Evolutionary conservation across 2,888 invertebrate genomes (phyloP), one percentile per base, ranked within the genome.

Genomic region (Cantharis rustica): DNA sequence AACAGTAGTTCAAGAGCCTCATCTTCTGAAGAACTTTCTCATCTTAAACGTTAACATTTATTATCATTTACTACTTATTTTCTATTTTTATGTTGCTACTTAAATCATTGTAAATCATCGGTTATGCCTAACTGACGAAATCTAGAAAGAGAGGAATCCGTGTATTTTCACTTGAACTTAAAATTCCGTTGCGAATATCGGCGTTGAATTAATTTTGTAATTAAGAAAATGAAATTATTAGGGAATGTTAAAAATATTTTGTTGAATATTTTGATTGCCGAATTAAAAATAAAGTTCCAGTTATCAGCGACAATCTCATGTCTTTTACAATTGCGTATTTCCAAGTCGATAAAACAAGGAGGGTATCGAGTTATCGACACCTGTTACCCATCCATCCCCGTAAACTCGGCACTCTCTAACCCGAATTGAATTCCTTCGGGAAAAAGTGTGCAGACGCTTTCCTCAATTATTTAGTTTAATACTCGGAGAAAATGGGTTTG

Each of bases 381-480:
- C 77, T 77, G 77, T 77, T 77, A 77, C 77, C 75, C 75, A 70
- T 68, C 75, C 72, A 74, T 61, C 68, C 73, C 68, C 62, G 71
- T 73, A 73, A 31, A 66, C 73, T 76, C 76, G 26, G 71, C 76
- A 70, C 73, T 71, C 47, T 47, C 73, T 66, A 73, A 68, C 73
- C 61, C 69, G 77, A 77, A 77, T 77, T 77, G 77, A 77, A 77
- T 77, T 77, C 74, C 77, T 74, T 69, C 69, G 74, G 74, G 77
- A 77, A 77, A 77, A 77, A 75, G 74, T 75, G 74, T 69, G 77
- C 69, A 75, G 77, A 74, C 77, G 74, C 71, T 68, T 73, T 75
- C 72, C 77, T 75, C 77, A 77, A 77, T 77, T 77, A 77, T 77
- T 77, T 77, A 77, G 77, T 72, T 77, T 77, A 74, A 77, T 77